Evolutionary conservation across 2,113 vertebrate genomes (phyloP), one percentile per base, ranked within the genome.

Genomic region (Crotophaga sulcirostris): DNA sequence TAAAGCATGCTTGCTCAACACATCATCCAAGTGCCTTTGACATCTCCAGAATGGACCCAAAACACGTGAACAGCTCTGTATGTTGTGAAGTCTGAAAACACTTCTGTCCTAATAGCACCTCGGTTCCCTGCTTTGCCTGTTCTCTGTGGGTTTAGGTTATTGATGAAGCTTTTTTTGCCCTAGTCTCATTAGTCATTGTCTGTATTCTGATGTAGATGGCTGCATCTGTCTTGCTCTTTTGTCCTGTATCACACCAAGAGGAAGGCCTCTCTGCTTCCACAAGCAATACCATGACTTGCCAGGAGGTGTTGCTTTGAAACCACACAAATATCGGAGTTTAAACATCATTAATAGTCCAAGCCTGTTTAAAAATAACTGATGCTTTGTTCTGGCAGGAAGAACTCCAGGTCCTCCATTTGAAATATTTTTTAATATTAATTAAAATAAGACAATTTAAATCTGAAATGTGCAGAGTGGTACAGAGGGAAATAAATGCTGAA

Each of bases 241-340:
- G 25, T 21, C 6, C 0, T 5, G 7, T 29, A 13, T 2, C 51
- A n/a, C 16, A 23, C 29, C n/a, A 8, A 45, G 9, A n/a, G 29
- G n/a, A n/a, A n/a, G 26, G 14, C 31, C 2, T 14, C 40, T 38
- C 18, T 38, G 51, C 51, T 26, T 26, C 20, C 54, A 52, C 52
- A 19, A 81, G 94, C 94, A 95, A 44, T 96, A 82, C 96, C 95
- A 23, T 16, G 2, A n/a, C n/a, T 73, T 85, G 85, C 96, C 96
- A 93, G 90, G 85, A 95, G 96, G 78, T 94, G 96, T 36, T 95
- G 96, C 95, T 94, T 93, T 68, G 60, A 56, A 96, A 90, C 92
- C 92, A 60, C 3, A 0, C 36, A 91, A 84, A 16, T 34, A 58
- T 1, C 4, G 0, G 64, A 78, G 52, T 62, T 89, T 40, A 34